These are phyloP conservation scores for Actinia equina DNA, from an alignment of 64 coral and sea anemone genomes.

Conservation along the genomic window DNA sequence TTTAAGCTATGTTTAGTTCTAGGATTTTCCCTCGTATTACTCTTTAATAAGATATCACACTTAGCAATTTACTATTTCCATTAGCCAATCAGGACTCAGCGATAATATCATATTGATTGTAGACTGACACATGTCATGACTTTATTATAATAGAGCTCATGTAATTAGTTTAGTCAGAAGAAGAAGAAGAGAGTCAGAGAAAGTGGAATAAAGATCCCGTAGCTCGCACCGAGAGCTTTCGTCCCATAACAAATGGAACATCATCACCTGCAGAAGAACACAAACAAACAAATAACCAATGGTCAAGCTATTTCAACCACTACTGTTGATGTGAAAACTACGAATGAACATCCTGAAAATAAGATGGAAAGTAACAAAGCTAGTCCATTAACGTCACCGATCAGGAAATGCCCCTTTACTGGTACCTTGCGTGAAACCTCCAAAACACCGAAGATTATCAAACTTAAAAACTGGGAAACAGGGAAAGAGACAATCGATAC, in stretches of 20 bases:
- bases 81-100: too few relatives aligned
- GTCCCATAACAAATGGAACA: background rate
- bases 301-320: background rate
- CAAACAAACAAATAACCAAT: background rate
- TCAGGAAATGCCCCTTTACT: constrained; percentile 46
- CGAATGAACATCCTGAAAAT: background rate
- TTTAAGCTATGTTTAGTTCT: too few relatives aligned
- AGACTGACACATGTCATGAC: too few relatives aligned
- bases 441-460: constrained; percentile 77
- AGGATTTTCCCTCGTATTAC: too few relatives aligned
- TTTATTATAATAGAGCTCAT: too few relatives aligned
- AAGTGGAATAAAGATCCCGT: too few relatives aligned
- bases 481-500: constrained; percentile 78
- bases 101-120: too few relatives aligned
- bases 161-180: too few relatives aligned
- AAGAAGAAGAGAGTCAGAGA: too few relatives aligned
- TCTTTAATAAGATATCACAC: too few relatives aligned
- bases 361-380: background rate
- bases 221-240: too few relatives aligned
- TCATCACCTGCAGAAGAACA: background rate
- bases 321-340: background rate
- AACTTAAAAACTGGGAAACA: constrained; percentile 64
- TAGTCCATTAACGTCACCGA: background rate
- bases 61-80: too few relatives aligned
- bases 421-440: background rate